Base-by-base conservation (phyloP, 2,113 vertebrate species). In the Dascyllus trimaculatus region DNA sequence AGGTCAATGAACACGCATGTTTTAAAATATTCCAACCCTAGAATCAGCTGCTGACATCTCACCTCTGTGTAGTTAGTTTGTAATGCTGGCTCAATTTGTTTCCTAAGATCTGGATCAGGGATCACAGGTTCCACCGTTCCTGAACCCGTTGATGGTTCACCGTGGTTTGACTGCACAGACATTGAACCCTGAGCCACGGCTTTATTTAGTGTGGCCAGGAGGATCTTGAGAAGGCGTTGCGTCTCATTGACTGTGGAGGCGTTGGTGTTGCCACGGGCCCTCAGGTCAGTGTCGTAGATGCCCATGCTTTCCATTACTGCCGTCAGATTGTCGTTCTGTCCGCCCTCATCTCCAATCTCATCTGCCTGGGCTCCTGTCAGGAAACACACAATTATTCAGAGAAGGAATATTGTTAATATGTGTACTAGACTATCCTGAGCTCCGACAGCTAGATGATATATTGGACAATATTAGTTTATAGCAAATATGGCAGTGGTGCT, bases 261-360 rank as follows among this genome's bases (percentile, higher is more conserved):
- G 24, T 87, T 87, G 62, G 82, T 9, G 66, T 80, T 89, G 38
- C 78, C 73, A 14, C 78, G 90, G 9, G 91, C 84, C 52, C 92
- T 89, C 85, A 98, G 84, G 71, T 97, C 96, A 15, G 94, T 92
- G 80, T 97, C 95, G 5, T 93, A 95, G 80, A 96, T 95, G 35
- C 94, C 94, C 71, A 95, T 94, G 76, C 88, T 93, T 82, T 95
- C 92, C 78, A 96, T 95, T 54, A 95, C n/a, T 25, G 95, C 94
- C 32, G 92, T 94, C 88, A 95, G 22, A 49, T 93, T 93, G 53
- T 93, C 85, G 0, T 82, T 93, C 71, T 95, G 91, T 22, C 71
- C 85, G 6, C 58, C 70, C 26, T 91, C 91, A 2, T 90, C 88
- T 17, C 51, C 66, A 0, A 76, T 26, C 38, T 91, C 90, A 2